Conservation (phyloP, 1,140 invertebrate species). For the Rhopalosiphum maidis region DNA sequence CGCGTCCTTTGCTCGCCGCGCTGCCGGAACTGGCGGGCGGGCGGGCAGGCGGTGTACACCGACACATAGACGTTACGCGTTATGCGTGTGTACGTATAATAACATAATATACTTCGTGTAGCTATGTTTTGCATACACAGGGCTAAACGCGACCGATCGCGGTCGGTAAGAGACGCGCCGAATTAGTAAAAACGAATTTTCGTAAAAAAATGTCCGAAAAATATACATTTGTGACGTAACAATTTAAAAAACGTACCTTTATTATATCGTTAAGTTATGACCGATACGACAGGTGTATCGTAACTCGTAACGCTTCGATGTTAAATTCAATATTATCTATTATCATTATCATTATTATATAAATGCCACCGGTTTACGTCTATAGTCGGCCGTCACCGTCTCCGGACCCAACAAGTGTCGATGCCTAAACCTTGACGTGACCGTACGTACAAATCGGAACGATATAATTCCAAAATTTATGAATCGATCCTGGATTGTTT, state of each 20-base stretch:
- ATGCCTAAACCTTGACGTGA: background rate
- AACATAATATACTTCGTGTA: background rate
- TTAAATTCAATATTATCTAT: background rate
- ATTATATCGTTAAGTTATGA: background rate
- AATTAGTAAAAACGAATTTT: background rate
- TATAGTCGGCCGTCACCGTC: background rate
- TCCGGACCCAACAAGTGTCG: background rate
- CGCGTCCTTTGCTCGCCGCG: background rate
- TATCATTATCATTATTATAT: too few species aligned
- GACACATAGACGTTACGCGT: background rate
- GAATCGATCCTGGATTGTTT: too few species aligned
- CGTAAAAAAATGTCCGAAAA: background rate
- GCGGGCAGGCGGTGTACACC: background rate
- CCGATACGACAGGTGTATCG: rapidly evolving
- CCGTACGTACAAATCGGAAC: background rate
- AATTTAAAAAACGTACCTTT: background rate
- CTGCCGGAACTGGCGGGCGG: background rate
- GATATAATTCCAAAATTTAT: too few species aligned
- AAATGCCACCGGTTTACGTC: background rate
- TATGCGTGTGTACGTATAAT: background rate
- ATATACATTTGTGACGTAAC: background rate
- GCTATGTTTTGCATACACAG: background rate
- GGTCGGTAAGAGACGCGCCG: background rate
- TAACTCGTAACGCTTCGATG: background rate
- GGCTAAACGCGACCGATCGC: background rate